Evolutionary conservation across 2,888 invertebrate species (phyloP), one percentile per base, ranked within the genome.

Genomic region (Parasteatoda lunata): DNA sequence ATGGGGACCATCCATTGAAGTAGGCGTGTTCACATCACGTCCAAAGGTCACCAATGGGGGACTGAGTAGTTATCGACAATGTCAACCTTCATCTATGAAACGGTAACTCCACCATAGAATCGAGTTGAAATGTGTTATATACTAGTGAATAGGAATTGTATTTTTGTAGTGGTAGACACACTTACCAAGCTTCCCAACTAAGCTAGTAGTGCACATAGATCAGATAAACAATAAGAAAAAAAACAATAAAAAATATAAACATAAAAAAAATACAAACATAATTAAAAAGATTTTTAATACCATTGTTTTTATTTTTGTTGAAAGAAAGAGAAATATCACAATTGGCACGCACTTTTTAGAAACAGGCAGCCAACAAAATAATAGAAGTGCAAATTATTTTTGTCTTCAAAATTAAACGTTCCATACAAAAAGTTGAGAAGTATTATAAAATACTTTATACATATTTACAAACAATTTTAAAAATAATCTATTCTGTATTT

Each of bases 381-480:
- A 54, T 13, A 47, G 15, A 79, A 78, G 49, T 49, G 71, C 47
- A 79, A 71, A 78, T 52, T 59, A 78, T 75, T 75, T 73, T 30
- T 30, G 30, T 30, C 2, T n/a, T 78, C 48, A 13, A 30, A 48
- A 49, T 59, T 30, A 30, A 30, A 51, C 64, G 64, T 59, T 54
- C 49, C 71, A 71, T 79, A 79, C 69, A 79, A 77, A 30, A 79
- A 79, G 70, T 79, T 71, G 71, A 71, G 48, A 79, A 59, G 59
- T 79, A 79, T 79, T 59, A 71, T 70, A 79, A 77, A 77, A 79
- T 79, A 71, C 11, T 79, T 77, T 45, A 59, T 7, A 15, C 13
- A 71, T 48, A 70, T 54, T 59, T 70, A 54, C 48, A 48, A 8
- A 79, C 78, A 79, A 79, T 48, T 59, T 11, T 79, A 70, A 79